phyloP scores from a whole-genome alignment of 2,888 invertebrate genomes.

The Nemoura dubitans region DNA sequence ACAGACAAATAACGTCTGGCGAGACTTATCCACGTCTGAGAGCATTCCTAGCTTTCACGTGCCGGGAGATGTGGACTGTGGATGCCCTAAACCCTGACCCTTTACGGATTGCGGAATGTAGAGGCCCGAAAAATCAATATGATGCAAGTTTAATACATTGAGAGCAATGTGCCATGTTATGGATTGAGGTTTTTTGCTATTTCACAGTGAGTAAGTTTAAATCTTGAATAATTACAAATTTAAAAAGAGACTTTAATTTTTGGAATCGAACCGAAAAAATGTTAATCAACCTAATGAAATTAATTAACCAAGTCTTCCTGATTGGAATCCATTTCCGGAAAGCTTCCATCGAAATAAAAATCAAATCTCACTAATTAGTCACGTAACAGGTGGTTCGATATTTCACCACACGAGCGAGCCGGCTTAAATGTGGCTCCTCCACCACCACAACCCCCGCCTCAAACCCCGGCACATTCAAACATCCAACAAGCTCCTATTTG shows the following conservation, averaged over 20 bases:
- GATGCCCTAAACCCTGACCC: not conserved
- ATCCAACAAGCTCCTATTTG: not conserved
- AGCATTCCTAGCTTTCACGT: not conserved
- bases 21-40: not conserved
- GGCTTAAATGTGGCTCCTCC: not conserved
- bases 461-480: not conserved
- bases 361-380: not conserved
- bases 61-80: not conserved
- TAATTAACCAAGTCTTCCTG: too few relatives aligned
- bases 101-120: not conserved
- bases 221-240: too few relatives aligned
- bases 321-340: too few relatives aligned
- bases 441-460: not conserved
- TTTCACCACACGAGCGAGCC: not conserved
- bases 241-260: too few relatives aligned
- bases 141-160: not conserved
- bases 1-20: not conserved
- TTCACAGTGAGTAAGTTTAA: too few relatives aligned
- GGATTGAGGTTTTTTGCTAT: too few relatives aligned
- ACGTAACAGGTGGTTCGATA: not conserved
- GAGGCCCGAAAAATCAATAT: not conserved
- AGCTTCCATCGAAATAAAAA: too few relatives aligned
- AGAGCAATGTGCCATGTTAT: too few relatives aligned
- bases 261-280: too few relatives aligned
- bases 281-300: too few relatives aligned